Evolutionary conservation across 2,888 invertebrate species (phyloP).

Genomic region (Rotaria macrura): DNA sequence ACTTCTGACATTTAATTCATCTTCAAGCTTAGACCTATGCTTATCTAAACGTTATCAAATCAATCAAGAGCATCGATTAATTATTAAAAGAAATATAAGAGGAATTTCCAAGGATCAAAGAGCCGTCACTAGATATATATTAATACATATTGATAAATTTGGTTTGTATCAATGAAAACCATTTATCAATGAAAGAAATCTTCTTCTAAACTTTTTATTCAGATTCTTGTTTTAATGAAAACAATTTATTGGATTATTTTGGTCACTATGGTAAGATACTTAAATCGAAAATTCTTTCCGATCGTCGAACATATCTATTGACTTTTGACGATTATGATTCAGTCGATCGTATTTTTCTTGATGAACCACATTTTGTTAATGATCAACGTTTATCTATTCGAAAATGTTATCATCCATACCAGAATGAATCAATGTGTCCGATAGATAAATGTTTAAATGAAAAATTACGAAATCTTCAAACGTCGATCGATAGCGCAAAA

Average conservation of each 20-base stretch:
- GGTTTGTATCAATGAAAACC: no score
- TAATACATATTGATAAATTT: no score
- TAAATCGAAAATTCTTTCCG: background rate
- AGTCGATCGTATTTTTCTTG: background rate
- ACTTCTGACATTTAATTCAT: no score
- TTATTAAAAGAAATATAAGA: no score
- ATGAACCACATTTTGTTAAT: background rate
- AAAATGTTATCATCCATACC: background rate
- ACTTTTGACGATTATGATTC: background rate
- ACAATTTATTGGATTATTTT: background rate
- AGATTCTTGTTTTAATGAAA: background rate
- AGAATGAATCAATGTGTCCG: background rate
- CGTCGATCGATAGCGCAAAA: background rate
- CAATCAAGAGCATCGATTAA: no score
- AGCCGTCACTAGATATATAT: no score
- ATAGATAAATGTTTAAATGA: background rate
- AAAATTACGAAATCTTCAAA: background rate
- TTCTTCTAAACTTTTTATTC: no score
- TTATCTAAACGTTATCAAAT: no score
- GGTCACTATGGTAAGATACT: background rate
- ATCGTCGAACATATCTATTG: background rate
- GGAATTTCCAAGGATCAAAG: no score
- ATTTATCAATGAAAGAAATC: no score
- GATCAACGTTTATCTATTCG: background rate
- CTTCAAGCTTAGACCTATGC: no score